These are phyloP conservation scores for Neodiprion virginianus DNA, from an alignment of 1,140 invertebrate genomes.

Conservation along the genomic window DNA sequence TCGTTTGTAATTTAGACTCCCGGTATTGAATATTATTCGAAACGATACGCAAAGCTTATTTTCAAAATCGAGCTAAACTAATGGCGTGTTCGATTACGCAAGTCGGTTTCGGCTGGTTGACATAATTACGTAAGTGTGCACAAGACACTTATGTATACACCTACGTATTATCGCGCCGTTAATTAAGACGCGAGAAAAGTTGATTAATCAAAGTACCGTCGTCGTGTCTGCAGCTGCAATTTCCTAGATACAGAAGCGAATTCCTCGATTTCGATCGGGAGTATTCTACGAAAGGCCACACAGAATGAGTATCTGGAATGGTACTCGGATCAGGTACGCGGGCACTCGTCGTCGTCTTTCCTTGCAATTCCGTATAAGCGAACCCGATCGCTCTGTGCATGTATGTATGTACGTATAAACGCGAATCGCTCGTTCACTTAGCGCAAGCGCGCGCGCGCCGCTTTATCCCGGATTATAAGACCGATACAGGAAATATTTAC, in stretches of 20 bases:
- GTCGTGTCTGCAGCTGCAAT: not conserved
- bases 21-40: too few relatives aligned
- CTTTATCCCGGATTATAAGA: constrained; percentile 2
- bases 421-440: constrained; percentile 5
- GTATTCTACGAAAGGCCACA: not conserved
- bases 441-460: not conserved
- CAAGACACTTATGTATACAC: too few relatives aligned
- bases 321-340: constrained; percentile 3
- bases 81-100: too few relatives aligned
- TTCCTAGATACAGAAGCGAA: not conserved
- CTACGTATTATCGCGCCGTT: too few relatives aligned
- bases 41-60: too few relatives aligned
- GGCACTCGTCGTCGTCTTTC: not conserved
- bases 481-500: constrained; percentile 3
- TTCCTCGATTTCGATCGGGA: not conserved
- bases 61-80: too few relatives aligned
- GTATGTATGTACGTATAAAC: not conserved
- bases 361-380: constrained; percentile 1
- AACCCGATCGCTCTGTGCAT: not conserved
- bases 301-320: not conserved
- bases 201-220: too few relatives aligned
- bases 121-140: too few relatives aligned
- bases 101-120: too few relatives aligned
- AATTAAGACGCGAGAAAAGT: too few relatives aligned
- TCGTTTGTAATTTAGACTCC: too few relatives aligned